Evolutionary conservation across 2,797 vertebrate genomes (phyloP).

Genomic region (Aeoliscus strigatus): DNA sequence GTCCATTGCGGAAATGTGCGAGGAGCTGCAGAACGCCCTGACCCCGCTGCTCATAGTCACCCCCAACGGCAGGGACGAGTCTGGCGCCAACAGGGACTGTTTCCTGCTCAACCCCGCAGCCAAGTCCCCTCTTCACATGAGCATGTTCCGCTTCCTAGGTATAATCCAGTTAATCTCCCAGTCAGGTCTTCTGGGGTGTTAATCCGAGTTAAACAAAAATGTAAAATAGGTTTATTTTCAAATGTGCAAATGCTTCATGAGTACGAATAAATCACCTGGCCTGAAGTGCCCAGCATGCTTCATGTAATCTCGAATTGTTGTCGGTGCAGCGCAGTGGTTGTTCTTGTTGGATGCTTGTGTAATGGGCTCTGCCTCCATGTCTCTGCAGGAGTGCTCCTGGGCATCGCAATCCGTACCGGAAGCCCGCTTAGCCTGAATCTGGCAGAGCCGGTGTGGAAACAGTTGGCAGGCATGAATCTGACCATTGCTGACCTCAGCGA

Average conservation of each 20-base stretch:
- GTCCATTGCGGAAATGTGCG: slow-evolving; percentile 98
- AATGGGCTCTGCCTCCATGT: slow-evolving; percentile 18
- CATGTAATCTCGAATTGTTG: too few species aligned
- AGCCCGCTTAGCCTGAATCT: slow-evolving; percentile 96
- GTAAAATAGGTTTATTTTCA: slow-evolving; percentile 21
- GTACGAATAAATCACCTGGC: too few species aligned
- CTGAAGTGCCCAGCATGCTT: slow-evolving; percentile 13
- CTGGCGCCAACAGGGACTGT: slow-evolving; percentile 97
- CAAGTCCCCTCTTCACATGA: slow-evolving; percentile 90
- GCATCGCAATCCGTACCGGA: slow-evolving; percentile 95
- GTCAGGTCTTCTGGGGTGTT: slow-evolving; percentile 19
- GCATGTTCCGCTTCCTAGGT: slow-evolving; percentile 99
- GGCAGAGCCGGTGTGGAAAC: slow-evolving; percentile 98
- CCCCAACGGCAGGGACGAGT: slow-evolving; percentile 96
- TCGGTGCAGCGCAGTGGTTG: background rate
- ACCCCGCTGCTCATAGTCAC: slow-evolving; percentile 96
- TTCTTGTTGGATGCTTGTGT: slow-evolving; percentile 16
- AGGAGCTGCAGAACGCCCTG: slow-evolving; percentile 96
- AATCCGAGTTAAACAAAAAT: slow-evolving; percentile 29
- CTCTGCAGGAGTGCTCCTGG: slow-evolving; percentile 87
- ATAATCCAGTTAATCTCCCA: slow-evolving; percentile 57
- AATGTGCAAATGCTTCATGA: slow-evolving; percentile 11
- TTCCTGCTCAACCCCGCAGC: slow-evolving; percentile 93
- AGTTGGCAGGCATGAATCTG: slow-evolving; percentile 97
- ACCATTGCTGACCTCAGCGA: slow-evolving; percentile 99